phyloP scores from a whole-genome alignment of 1,140 invertebrate genomes.

The Euwallacea fornicatus region DNA sequence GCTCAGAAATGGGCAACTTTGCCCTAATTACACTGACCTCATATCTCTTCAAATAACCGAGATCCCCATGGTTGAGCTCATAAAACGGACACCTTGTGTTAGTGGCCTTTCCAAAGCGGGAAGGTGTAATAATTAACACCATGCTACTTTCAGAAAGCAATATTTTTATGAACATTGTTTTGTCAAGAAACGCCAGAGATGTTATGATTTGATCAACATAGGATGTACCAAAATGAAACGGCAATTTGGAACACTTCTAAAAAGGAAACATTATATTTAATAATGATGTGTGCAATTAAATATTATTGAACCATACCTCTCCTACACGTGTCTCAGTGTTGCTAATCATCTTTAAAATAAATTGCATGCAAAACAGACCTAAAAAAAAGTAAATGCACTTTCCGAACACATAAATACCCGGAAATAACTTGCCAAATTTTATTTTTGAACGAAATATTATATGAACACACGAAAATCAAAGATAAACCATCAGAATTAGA shows the following conservation, averaged over 20 bases:
- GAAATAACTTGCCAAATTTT: background rate
- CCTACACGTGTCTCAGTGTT: background rate
- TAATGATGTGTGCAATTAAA: background rate
- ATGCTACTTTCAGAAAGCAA: too few relatives aligned
- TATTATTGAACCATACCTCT: background rate
- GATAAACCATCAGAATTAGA: too few relatives aligned
- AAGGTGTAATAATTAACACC: background rate
- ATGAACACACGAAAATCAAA: too few relatives aligned
- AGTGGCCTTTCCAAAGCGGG: background rate
- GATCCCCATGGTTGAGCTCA: too few relatives aligned
- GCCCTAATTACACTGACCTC: too few relatives aligned
- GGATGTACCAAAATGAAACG: background rate
- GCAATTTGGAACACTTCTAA: background rate
- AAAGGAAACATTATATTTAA: background rate
- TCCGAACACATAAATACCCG: conserved; percentile 1
- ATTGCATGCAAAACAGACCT: background rate
- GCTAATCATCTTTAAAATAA: background rate
- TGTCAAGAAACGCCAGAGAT: background rate
- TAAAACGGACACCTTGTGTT: too few relatives aligned
- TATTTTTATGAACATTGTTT: too few relatives aligned
- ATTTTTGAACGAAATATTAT: background rate
- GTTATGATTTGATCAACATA: background rate
- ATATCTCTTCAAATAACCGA: too few relatives aligned
- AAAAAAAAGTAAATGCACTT: background rate
- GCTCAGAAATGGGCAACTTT: too few relatives aligned